Evolutionary conservation across 2,113 vertebrate genomes (phyloP).

Genomic region (Centropus unirufus): DNA sequence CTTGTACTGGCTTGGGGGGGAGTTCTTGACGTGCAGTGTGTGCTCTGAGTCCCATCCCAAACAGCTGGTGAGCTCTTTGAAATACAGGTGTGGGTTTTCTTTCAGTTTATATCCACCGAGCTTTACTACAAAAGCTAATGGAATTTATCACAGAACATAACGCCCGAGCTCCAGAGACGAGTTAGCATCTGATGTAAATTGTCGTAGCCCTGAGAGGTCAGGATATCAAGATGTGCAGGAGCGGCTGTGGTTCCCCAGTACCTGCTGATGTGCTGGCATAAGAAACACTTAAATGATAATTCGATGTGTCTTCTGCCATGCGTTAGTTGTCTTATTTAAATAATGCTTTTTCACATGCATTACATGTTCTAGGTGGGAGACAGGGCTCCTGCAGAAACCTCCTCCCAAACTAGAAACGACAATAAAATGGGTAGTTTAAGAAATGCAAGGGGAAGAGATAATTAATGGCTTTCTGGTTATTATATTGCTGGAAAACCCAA

Average conservation of each 20-base stretch:
- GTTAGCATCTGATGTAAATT: not conserved
- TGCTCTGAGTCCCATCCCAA: not conserved
- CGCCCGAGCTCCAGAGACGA: not conserved
- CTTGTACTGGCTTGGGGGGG: not conserved
- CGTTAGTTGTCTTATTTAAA: not conserved
- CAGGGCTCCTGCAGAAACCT: not conserved
- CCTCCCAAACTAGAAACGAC: not conserved
- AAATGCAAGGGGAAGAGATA: not conserved
- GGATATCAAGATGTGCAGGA: not conserved
- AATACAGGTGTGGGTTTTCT: rapidly evolving
- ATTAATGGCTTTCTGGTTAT: not conserved
- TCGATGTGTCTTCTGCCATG: not conserved
- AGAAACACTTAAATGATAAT: not conserved
- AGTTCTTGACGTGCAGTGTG: rapidly evolving
- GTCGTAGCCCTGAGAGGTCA: rapidly evolving
- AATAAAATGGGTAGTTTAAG: not conserved
- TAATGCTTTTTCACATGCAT: not conserved
- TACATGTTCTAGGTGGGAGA: not conserved
- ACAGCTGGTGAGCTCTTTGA: too few species aligned
- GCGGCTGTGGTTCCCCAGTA: not conserved
- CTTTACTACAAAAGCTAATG: not conserved
- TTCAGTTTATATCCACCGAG: not conserved
- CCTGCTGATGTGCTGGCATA: not conserved
- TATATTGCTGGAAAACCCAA: not conserved
- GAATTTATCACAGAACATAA: too few species aligned